Conservation (phyloP, 1,140 invertebrate genomes). For the Augochlora pura region DNA sequence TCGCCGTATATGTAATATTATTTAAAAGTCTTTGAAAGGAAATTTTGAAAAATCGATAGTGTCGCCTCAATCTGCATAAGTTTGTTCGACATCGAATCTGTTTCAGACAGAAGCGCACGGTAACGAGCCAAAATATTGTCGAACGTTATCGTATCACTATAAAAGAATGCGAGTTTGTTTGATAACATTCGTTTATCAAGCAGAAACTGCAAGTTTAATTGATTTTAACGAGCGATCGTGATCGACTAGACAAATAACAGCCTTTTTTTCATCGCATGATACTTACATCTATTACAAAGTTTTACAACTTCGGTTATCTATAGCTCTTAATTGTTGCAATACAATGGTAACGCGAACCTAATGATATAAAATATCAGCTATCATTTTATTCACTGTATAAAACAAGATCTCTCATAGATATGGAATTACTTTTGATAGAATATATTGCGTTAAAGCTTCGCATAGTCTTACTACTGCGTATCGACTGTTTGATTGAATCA, state of each 20-base stretch:
- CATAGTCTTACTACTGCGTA: background rate
- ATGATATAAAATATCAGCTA: conserved; percentile 1
- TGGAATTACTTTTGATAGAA: background rate
- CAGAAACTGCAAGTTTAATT: background rate
- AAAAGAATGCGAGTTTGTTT: background rate
- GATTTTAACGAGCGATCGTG: background rate
- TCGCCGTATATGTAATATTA: background rate
- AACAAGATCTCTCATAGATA: conserved; percentile 8
- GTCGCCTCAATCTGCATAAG: conserved; percentile 20
- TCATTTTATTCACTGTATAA: background rate
- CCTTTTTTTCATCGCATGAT: background rate
- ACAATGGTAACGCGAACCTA: conserved; percentile 11
- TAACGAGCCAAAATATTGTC: conserved; percentile 39
- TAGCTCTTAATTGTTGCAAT: background rate
- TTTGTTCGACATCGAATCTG: background rate
- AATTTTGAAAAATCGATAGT: background rate
- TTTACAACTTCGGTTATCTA: conserved; percentile 10
- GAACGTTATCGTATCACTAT: conserved; percentile 2
- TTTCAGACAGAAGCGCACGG: background rate
- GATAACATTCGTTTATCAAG: background rate
- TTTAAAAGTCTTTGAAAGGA: conserved; percentile 10
- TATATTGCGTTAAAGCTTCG: conserved; percentile 9
- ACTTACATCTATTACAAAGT: conserved; percentile 21
- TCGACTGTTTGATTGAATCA: too few species aligned
- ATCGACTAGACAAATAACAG: conserved; percentile 9